A percentile compares a stretch with the other conserved stretches of the same genome.
phyloP scores from a whole-genome alignment of 1,140 invertebrate genomes.

The Scaptomyza montana region DNA sequence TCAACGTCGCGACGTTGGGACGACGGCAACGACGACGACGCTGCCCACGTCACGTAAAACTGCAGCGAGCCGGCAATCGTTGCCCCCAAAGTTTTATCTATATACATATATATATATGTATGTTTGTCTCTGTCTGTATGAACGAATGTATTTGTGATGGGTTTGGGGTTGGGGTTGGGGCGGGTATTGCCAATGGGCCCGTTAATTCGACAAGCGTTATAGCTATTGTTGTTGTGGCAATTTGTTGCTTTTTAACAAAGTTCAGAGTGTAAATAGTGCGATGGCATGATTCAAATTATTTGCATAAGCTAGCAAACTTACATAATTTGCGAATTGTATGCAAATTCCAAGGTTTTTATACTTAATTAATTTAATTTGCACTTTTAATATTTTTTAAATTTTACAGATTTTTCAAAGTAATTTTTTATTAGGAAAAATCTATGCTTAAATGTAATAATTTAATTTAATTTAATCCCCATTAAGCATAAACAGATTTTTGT shows the following conservation, averaged over 20 bases:
- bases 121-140: not conserved
- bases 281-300: not conserved
- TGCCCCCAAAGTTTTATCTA: not conserved
- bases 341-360: too few relatives aligned
- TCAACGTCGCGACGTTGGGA: constrained; percentile 5
- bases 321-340: not conserved
- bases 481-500: too few relatives aligned
- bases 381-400: too few relatives aligned
- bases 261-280: constrained; percentile 9
- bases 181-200: constrained; percentile 8
- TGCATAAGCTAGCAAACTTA: not conserved
- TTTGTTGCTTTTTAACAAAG: constrained; percentile 27
- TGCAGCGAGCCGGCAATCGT: constrained; percentile 40
- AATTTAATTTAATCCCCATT: too few relatives aligned
- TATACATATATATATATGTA: too few relatives aligned
- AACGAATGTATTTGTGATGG: too few relatives aligned
- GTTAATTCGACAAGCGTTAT: not conserved
- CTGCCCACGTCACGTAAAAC: constrained; percentile 53
- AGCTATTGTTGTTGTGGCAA: not conserved
- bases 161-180: not conserved
- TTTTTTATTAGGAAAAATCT: too few relatives aligned
- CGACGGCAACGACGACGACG: too few relatives aligned
- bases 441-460: too few relatives aligned
- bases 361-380: too few relatives aligned
- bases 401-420: too few relatives aligned